Evolutionary conservation across 2,113 vertebrate genomes (phyloP).

Genomic region (Lepisosteus osseus): DNA sequence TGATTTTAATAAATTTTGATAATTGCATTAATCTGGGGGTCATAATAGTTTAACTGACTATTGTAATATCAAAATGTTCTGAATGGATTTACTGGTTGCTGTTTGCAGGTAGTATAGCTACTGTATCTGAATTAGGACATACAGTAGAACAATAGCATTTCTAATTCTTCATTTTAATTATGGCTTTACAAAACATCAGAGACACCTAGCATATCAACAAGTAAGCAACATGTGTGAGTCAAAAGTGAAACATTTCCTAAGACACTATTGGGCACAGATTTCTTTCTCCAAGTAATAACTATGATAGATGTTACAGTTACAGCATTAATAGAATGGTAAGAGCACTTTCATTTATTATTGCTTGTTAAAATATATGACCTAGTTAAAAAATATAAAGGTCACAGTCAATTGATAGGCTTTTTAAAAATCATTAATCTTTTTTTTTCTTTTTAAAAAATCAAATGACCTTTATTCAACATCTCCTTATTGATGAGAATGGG

Average conservation of each 20-base stretch:
- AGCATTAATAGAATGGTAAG: conserved; percentile 36
- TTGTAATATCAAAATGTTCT: too few relatives aligned
- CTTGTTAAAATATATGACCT: conserved; percentile 52
- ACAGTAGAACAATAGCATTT: conserved; percentile 1
- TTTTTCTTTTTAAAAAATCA: conserved; percentile 51
- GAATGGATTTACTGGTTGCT: conserved; percentile 18
- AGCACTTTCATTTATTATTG: conserved; percentile 43
- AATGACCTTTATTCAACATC: conserved; percentile 57
- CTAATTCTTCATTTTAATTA: conserved; percentile 34
- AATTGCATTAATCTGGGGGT: too few relatives aligned
- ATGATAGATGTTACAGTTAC: conserved; percentile 42
- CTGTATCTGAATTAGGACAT: conserved; percentile 19
- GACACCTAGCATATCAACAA: neutral
- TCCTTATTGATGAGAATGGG: conserved; percentile 39
- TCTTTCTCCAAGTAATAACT: conserved; percentile 29
- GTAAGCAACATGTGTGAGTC: conserved; percentile 21
- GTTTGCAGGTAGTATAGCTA: conserved; percentile 13
- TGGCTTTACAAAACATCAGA: conserved; percentile 17
- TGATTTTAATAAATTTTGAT: too few relatives aligned
- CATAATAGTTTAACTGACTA: too few relatives aligned
- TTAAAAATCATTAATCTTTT: conserved; percentile 56
- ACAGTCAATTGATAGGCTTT: conserved; percentile 50
- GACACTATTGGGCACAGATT: conserved; percentile 2
- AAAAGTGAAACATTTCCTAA: conserved; percentile 15
- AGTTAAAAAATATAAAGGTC: conserved; percentile 49